Percentiles rank a stretch among this genome's conserved stretches.
Conservation (phyloP, 2,888 invertebrate species). For the Idaea dimidiata region DNA sequence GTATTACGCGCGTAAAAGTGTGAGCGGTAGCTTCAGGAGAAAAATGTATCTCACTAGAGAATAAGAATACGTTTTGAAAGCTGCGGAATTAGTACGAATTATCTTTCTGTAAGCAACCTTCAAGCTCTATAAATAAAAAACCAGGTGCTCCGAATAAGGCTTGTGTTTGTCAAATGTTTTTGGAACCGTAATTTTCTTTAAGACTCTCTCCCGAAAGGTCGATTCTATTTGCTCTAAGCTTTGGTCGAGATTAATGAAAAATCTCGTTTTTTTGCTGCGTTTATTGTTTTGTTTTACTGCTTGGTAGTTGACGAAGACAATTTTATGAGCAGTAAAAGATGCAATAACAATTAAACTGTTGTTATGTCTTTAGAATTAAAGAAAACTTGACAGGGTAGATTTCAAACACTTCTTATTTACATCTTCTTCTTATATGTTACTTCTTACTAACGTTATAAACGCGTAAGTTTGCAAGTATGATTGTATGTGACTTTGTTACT, state of each 20-base stretch:
- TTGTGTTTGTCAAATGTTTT: constrained; percentile 37
- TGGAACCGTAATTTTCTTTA: constrained; percentile 27
- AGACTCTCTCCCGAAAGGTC: constrained; percentile 25
- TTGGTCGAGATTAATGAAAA: constrained; percentile 24
- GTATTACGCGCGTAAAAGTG: too few species aligned
- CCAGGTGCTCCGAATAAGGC: constrained; percentile 41
- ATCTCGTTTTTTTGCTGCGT: constrained; percentile 1
- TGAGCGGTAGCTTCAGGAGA: too few species aligned
- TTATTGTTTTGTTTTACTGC: background rate
- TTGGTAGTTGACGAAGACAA: background rate
- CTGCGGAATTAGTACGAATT: background rate
- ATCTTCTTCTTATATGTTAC: too few species aligned
- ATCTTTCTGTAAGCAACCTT: background rate
- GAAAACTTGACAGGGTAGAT: background rate
- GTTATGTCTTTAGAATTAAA: background rate
- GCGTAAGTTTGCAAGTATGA: too few species aligned
- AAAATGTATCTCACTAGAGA: too few species aligned
- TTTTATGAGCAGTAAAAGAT: background rate
- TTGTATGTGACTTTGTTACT: too few species aligned
- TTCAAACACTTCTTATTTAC: background rate
- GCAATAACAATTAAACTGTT: background rate
- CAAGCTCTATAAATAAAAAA: constrained; percentile 26
- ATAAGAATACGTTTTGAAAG: too few species aligned
- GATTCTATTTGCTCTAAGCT: constrained; percentile 26
- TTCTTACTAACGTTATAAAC: too few species aligned